These are phyloP conservation scores for Sylvilagus floridanus DNA, from an alignment of 2,797 vertebrate species.

Conservation along the genomic window DNA sequence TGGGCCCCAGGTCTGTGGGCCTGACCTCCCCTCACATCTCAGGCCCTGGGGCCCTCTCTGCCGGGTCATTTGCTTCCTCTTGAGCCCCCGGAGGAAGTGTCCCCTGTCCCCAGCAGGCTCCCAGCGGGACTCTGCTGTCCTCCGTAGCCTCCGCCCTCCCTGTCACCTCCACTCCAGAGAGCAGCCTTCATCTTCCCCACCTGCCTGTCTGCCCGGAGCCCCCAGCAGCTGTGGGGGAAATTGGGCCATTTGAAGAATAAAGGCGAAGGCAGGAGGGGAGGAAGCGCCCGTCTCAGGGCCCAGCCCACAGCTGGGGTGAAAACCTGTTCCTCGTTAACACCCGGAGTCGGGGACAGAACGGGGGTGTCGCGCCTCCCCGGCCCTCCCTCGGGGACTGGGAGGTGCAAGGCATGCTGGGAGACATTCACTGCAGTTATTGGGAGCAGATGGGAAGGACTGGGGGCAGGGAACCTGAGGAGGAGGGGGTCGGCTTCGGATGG, in stretches of 20 bases:
- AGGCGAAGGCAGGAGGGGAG: slow-evolving; percentile 68
- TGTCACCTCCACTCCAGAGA: slow-evolving; percentile 16
- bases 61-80: not conserved
- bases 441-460: slow-evolving; percentile 75
- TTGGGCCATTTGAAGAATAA: slow-evolving; percentile 78
- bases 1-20: not conserved
- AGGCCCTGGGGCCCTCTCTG: not conserved
- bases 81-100: not conserved
- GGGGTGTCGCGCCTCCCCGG: slow-evolving; percentile 43
- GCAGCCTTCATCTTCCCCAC: slow-evolving; percentile 49
- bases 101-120: not conserved
- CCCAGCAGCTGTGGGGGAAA: slow-evolving; percentile 74
- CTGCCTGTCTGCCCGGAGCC: not conserved
- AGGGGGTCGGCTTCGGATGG: not conserved
- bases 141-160: not conserved
- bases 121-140: not conserved
- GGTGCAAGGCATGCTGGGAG: slow-evolving; percentile 74
- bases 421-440: slow-evolving; percentile 66
- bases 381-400: slow-evolving; percentile 65
- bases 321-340: slow-evolving; percentile 74
- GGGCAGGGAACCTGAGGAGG: not conserved
- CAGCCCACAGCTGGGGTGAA: slow-evolving; percentile 72
- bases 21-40: not conserved
- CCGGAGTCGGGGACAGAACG: slow-evolving; percentile 60
- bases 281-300: slow-evolving; percentile 51